phyloP scores from a whole-genome alignment of 2,888 invertebrate genomes.

The Oligia latruncula region DNA sequence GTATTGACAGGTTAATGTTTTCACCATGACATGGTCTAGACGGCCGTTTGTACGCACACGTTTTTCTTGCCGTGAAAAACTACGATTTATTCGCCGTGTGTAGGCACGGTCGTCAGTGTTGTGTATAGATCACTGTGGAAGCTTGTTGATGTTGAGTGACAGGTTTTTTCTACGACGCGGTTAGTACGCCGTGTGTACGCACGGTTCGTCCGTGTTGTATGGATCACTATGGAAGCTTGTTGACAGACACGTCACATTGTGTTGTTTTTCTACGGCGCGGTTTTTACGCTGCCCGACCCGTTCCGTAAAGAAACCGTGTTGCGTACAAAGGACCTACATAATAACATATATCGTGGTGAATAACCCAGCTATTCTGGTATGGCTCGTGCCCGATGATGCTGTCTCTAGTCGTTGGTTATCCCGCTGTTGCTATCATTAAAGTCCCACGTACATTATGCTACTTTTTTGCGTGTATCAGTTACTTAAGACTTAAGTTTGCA shows the following conservation, averaged over 20 bases:
- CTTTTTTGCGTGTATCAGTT: background rate
- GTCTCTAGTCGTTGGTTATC: background rate
- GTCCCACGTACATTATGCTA: background rate
- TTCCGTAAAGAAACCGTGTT: too few relatives aligned
- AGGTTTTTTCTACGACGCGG: background rate
- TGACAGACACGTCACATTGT: too few relatives aligned
- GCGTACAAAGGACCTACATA: too few relatives aligned
- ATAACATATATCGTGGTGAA: background rate
- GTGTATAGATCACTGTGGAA: background rate
- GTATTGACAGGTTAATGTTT: background rate
- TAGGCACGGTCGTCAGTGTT: background rate
- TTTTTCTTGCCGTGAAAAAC: background rate
- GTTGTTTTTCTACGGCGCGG: too few relatives aligned
- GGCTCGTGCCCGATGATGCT: background rate
- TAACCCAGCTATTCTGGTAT: background rate
- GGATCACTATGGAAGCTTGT: too few relatives aligned
- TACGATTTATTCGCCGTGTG: background rate
- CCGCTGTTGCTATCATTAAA: background rate
- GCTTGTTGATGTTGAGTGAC: background rate
- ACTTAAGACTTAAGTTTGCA: too few relatives aligned
- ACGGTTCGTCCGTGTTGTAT: too few relatives aligned
- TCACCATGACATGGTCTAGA: background rate
- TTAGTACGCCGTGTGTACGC: too few relatives aligned
- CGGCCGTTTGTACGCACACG: background rate
- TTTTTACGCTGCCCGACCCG: too few relatives aligned